Evolutionary conservation across 2,888 invertebrate genomes (phyloP), one percentile per base, ranked within the genome.

Genomic region (Hecatera dysodea): DNA sequence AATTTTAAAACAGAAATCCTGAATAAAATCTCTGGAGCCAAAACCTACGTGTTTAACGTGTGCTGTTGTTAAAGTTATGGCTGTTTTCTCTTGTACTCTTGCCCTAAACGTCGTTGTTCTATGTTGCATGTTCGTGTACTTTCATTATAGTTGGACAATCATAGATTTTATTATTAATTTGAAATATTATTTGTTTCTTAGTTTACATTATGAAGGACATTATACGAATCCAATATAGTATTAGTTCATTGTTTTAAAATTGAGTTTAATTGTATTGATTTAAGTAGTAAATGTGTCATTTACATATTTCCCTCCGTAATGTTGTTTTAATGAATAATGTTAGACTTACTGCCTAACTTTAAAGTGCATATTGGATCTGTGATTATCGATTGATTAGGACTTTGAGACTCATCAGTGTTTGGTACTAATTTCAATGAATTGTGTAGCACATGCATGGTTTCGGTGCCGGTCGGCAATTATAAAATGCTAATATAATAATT

Each of bases 41-140:
- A 71, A 44, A 59, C 57, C 59, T 67, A 71, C 59, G 44, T 63
- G 55, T 72, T 53, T 64, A 59, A 69, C 59, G 63, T 67, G 65
- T 57, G 69, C 74, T 83, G 75, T 82, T 78, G 52, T 75, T 77
- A 68, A 80, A 79, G 75, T 84, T 78, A 76, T 82, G 81, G 71
- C 81, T 80, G 75, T 81, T 70, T 67, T 72, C 76, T 79, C 67
- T 77, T 72, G 66, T 72, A 71, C 48, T 77, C 67, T 73, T 77
- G 78, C 71, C 78, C 69, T 84, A 57, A 75, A 36, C 81, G 79
- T 88, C 87, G 84, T 86, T 88, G 88, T 85, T 91, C 84, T 85
- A 88, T 93, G 91, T 92, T 92, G 93, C 93, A 93, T 93, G 93
- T 90, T 84, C 66, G 75, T 87, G 87, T 87, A 78, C 62, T 73